A percentile compares a stretch with the other conserved stretches of the same genome.
phyloP scores from a whole-genome alignment of 2,113 vertebrate genomes.

The Psettodes erumei region DNA sequence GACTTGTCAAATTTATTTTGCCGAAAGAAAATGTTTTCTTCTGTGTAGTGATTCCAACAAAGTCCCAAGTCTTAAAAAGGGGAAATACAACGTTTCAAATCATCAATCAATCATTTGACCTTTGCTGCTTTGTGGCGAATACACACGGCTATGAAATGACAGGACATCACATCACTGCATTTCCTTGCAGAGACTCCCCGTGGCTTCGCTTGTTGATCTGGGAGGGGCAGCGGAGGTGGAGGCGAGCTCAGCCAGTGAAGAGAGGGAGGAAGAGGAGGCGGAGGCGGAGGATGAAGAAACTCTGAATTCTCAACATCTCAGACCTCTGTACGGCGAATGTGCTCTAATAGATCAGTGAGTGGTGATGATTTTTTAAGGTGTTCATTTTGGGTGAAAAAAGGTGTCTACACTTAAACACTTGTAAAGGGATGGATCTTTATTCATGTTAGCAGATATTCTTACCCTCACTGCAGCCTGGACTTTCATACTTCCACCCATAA shows the following conservation, averaged over 20 bases:
- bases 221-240: conserved; percentile 24
- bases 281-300: conserved; percentile 41
- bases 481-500: not conserved
- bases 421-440: not conserved
- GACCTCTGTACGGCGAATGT: conserved; percentile 63
- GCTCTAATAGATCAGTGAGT: conserved; percentile 84
- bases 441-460: not conserved
- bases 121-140: not conserved
- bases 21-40: not conserved
- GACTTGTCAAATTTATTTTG: not conserved
- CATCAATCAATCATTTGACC: no score
- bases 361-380: not conserved
- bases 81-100: not conserved
- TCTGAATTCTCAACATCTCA: conserved; percentile 41
- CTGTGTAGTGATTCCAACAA: not conserved
- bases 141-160: not conserved
- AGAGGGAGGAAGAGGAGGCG: conserved; percentile 17
- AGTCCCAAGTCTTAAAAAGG: no score
- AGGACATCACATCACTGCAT: not conserved
- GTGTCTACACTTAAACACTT: not conserved
- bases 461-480: not conserved
- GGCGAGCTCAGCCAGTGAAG: conserved; percentile 58
- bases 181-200: conserved; percentile 52
- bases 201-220: conserved; percentile 18
- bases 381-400: no score